Percentiles rank a stretch among this genome's conserved stretches.
These are phyloP conservation scores for Trialeurodes vaporariorum DNA, from an alignment of 1,140 invertebrate genomes.

Conservation along the genomic window DNA sequence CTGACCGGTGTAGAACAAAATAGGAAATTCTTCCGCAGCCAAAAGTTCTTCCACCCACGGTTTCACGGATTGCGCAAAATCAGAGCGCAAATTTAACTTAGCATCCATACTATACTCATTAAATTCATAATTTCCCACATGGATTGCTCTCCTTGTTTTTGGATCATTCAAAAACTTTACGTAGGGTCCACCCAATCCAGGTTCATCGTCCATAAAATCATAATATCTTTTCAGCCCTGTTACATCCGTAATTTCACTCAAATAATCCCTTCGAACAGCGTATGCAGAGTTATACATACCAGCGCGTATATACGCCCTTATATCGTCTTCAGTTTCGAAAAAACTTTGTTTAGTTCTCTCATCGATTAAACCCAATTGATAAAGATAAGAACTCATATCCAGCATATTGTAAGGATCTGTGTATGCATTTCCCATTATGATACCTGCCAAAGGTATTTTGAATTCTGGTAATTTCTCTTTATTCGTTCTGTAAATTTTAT, in stretches of 20 bases:
- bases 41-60: constrained; percentile 54
- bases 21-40: constrained; percentile 48
- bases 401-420: constrained; percentile 54
- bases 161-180: constrained; percentile 29
- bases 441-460: constrained; percentile 44
- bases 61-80: constrained; percentile 74
- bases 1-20: constrained; percentile 61
- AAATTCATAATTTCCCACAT: constrained; percentile 22
- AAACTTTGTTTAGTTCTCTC: neutral
- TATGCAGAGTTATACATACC: neutral
- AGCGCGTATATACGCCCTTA: neutral
- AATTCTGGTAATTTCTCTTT: constrained; percentile 37
- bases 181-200: constrained; percentile 36
- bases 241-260: neutral
- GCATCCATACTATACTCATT: constrained; percentile 44
- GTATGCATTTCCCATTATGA: constrained; percentile 76
- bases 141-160: neutral
- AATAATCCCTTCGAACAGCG: neutral
- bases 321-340: neutral
- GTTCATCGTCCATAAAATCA: too few species aligned
- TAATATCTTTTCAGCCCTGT: constrained; percentile 7
- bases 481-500: constrained; percentile 60
- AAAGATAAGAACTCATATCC: constrained; percentile 11
- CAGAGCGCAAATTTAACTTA: constrained; percentile 52
- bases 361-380: constrained; percentile 18